Base-by-base conservation (phyloP, 2,113 vertebrate species). In the Pseudopipra pipra region DNA sequence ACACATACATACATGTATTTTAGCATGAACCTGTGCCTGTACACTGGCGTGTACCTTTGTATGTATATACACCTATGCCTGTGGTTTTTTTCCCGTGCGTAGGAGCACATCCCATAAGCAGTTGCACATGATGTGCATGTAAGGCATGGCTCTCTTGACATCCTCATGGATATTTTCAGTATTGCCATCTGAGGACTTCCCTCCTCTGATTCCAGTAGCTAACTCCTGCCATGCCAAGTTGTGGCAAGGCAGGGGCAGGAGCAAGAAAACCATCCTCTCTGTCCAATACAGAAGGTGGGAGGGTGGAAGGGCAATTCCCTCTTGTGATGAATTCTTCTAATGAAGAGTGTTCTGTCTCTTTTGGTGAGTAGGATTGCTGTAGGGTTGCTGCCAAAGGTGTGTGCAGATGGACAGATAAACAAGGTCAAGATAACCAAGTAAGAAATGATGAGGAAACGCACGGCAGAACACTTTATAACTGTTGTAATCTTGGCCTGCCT, bases 21-120 rank as follows among this genome's bases (percentile, higher is more conserved):
- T 24, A 7, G 12, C 0, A 1, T 12, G 20, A 31, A 11, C 4
- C 44, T 25, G 21, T 12, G 62, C 8, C 0, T 4, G 14, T 5
- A 17, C 24, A 2, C 18, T 0, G 47, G 6, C 4, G 1, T 3
- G 1, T 22, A 0, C 19, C 0, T n/a, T 3, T 31, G 39, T 20
- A 0, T 2, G 1, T 6, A 3, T 25, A 0, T 3, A 4, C 11
- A 4, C 1, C 27, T 8, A 0, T 2, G 6, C 2, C 31, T 18
- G 1, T 5, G 1, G 0, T 14, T 22, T 47, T 52, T 33, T 62
- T 6, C 23, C 55, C 43, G 23, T 6, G 35, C 10, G 0, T 5
- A 3, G 31, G 9, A 35, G 28, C 9, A 0, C 30, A 2, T 37
- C 46, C 44, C 12, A 0, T 9, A 11, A 28, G 6, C 4, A 11